These are phyloP conservation scores for Eilema caniola DNA, from an alignment of 2,888 invertebrate species.

Conservation along the genomic window DNA sequence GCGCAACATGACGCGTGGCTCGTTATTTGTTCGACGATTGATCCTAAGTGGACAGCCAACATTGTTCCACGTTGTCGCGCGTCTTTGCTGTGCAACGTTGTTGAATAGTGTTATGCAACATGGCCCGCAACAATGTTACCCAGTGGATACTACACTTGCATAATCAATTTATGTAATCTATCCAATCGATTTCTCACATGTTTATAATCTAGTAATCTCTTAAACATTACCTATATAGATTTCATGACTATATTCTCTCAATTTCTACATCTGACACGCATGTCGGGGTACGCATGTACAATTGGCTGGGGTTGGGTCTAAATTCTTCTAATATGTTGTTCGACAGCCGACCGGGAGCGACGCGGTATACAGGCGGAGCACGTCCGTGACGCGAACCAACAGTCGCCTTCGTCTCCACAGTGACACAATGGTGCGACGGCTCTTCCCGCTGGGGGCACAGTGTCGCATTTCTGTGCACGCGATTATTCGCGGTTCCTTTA, in stretches of 20 bases:
- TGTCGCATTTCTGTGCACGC: constrained; percentile 32
- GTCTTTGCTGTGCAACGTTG: no score
- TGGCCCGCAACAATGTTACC: no score
- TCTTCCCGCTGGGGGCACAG: constrained; percentile 41
- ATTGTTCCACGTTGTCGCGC: no score
- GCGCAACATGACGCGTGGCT: no score
- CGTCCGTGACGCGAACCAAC: constrained; percentile 49
- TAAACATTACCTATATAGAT: neutral
- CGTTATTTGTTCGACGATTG: no score
- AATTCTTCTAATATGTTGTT: constrained; percentile 53
- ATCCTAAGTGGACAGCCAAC: no score
- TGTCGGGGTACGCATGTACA: constrained; percentile 43
- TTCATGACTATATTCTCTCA: neutral
- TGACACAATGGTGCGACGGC: constrained; percentile 64
- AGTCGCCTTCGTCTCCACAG: constrained; percentile 69
- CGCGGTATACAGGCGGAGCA: constrained; percentile 47
- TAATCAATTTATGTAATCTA: neutral
- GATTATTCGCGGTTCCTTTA: constrained; percentile 15
- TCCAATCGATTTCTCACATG: constrained; percentile 2
- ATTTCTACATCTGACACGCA: constrained; percentile 14
- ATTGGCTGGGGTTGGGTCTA: constrained; percentile 64
- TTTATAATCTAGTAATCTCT: neutral
- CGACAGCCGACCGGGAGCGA: constrained; percentile 54
- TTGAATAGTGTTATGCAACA: no score
- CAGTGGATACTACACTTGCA: no score